These are phyloP conservation scores for Agelas oroides DNA, from an alignment of 37 sponge, comb jelly and placozoan genomes.

Conservation along the genomic window DNA sequence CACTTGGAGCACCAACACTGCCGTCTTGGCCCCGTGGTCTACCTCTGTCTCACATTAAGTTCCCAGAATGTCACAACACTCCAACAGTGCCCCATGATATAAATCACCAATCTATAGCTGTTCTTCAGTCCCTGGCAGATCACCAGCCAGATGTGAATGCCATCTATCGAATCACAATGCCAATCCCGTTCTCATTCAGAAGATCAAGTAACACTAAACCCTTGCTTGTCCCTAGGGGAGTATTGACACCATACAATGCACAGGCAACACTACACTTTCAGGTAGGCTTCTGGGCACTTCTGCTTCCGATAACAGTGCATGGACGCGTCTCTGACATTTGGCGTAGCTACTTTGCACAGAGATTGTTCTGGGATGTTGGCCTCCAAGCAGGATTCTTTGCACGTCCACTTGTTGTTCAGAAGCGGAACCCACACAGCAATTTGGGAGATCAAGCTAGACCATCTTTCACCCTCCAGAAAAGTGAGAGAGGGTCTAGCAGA, in stretches of 20 bases:
- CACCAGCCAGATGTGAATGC: conserved; percentile 73
- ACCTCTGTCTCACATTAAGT: conserved; percentile 52
- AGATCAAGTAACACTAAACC: conserved; percentile 29
- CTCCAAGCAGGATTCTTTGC: conserved; percentile 37
- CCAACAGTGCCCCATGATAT: neutral
- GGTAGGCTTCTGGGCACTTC: conserved; percentile 41
- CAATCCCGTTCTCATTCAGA: conserved; percentile 58
- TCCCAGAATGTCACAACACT: conserved; percentile 2
- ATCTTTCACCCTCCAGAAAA: conserved; percentile 59
- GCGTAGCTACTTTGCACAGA: conserved; percentile 61
- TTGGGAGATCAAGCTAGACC: conserved; percentile 38
- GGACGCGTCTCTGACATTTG: conserved; percentile 70
- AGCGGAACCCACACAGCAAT: conserved; percentile 54
- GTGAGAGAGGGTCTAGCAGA: conserved; percentile 20
- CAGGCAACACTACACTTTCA: conserved; percentile 63
- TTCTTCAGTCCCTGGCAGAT: conserved; percentile 68
- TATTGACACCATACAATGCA: conserved; percentile 66
- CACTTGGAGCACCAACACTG: conserved; percentile 41
- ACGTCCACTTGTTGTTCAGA: conserved; percentile 47
- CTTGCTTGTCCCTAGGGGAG: conserved; percentile 44
- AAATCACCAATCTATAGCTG: conserved; percentile 7
- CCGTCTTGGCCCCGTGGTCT: conserved; percentile 72
- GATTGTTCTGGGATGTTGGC: conserved; percentile 61
- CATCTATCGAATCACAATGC: conserved; percentile 59
- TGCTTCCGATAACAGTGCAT: conserved; percentile 55